phyloP scores from a whole-genome alignment of 2,113 vertebrate species.

The Gobio gobio region DNA sequence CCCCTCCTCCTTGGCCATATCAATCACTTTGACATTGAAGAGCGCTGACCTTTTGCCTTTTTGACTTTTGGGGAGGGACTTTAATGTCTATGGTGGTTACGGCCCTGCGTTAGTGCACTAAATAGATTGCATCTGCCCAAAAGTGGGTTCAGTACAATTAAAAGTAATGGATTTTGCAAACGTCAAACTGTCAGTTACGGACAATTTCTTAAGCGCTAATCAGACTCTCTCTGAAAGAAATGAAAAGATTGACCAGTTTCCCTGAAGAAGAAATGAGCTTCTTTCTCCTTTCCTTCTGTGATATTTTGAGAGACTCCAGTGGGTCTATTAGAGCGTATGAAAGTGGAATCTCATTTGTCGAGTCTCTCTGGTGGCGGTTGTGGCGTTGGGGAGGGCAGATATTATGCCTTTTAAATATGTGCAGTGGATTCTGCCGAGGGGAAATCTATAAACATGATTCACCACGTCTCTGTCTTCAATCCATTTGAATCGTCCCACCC shows the following conservation, averaged over 20 bases:
- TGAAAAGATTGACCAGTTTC: neutral
- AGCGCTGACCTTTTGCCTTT: no score
- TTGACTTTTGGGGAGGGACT: no score
- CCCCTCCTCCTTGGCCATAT: no score
- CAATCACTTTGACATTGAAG: no score
- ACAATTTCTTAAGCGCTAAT: neutral
- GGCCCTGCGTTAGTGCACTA: neutral
- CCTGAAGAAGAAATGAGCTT: neutral
- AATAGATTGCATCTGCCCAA: neutral
- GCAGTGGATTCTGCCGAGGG: conserved; percentile 21
- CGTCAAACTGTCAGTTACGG: neutral
- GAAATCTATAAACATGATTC: conserved; percentile 54
- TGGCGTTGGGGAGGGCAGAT: neutral
- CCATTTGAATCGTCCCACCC: conserved; percentile 19
- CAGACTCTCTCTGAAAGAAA: neutral
- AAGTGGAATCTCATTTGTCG: conserved; percentile 60
- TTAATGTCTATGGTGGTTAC: no score
- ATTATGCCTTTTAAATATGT: conserved; percentile 33
- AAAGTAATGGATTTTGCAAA: neutral
- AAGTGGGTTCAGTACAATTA: neutral
- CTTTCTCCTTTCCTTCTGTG: neutral
- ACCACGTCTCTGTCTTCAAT: conserved; percentile 22
- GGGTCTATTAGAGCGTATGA: conserved; percentile 50
- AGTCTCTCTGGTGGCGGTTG: neutral
- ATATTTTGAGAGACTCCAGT: conserved; percentile 43